Conservation (phyloP, 2,888 invertebrate species). For the Tiphia femorata region DNA sequence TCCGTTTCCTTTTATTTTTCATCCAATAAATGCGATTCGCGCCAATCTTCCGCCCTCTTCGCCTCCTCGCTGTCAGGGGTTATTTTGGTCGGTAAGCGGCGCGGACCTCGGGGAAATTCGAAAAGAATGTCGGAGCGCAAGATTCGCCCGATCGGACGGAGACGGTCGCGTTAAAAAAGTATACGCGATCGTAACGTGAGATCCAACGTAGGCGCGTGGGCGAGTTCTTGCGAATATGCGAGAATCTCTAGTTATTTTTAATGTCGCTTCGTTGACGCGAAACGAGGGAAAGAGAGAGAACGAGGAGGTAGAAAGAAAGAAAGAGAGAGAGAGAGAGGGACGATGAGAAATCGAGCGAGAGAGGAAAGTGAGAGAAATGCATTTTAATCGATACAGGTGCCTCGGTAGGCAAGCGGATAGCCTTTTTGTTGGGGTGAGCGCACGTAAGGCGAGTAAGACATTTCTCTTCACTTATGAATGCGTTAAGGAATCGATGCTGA, state of each 20-base stretch:
- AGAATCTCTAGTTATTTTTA: slow-evolving; percentile 45
- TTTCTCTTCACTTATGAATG: neutral
- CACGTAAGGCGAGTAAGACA: neutral
- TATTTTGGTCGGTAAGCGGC: slow-evolving; percentile 34
- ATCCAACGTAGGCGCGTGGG: slow-evolving; percentile 35
- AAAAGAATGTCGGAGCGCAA: slow-evolving; percentile 23
- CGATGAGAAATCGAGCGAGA: slow-evolving; percentile 5
- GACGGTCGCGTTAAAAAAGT: slow-evolving; percentile 33
- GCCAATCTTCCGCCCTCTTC: too few relatives aligned
- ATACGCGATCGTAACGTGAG: slow-evolving; percentile 49
- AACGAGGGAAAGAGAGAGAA: neutral
- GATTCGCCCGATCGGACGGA: slow-evolving; percentile 9
- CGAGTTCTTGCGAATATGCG: slow-evolving; percentile 25
- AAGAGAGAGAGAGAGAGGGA: neutral
- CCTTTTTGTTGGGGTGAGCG: neutral
- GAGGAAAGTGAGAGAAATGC: slow-evolving; percentile 16
- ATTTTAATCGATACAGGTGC: slow-evolving; percentile 32
- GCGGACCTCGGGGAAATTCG: slow-evolving; percentile 22
- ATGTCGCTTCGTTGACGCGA: slow-evolving; percentile 22
- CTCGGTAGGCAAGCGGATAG: slow-evolving; percentile 15
- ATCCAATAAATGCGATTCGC: slow-evolving; percentile 26
- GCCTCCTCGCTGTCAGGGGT: slow-evolving; percentile 36
- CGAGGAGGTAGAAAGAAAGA: neutral
- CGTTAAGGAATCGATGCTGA: slow-evolving; percentile 1
- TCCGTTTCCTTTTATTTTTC: slow-evolving; percentile 22